Evolutionary conservation across 2,113 vertebrate genomes (phyloP), one percentile per base, ranked within the genome.

Genomic region (Silurus meridionalis): DNA sequence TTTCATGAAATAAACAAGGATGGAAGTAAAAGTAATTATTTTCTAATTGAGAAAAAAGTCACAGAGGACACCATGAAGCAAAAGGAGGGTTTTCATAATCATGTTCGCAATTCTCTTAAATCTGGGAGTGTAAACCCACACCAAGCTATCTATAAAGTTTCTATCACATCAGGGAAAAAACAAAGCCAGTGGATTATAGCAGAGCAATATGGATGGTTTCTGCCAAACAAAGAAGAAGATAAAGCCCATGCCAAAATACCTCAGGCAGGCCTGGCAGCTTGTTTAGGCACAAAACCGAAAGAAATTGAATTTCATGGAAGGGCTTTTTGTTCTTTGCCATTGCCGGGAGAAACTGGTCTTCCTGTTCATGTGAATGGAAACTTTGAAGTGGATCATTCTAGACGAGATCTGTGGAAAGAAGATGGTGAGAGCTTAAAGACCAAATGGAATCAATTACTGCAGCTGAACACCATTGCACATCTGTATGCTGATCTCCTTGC

Each of bases 361-460:
- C 96, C 96, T 69, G 93, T 97, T 14, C 96, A 97, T 81, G 86
- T 97, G 80, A 96, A 95, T 67, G 96, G 93, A 83, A 96, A 95
- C 92, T 97, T 97, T 93, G 94, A 95, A 55, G 93, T 96, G 25
- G 94, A 96, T 89, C 91, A 88, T 0, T 90, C 95, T 37, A 95
- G 96, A 58, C 92, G 89, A 71, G 83, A 64, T 55, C 88, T 97
- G 60, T 91, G 87, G 93, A 94, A 94, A 75, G 93, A 95, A 82
- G 94, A 95, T 87, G 93, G 77, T 0, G 80, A 89, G 60, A 94
- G 91, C 91, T 11, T 15, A 37, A 94, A 94, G 87, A 85, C 87
- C 37, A 58, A 87, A 60, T 96, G 96, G 96, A 97, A 97, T 84
- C 78, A 80, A 13, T 92, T 84, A 85, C 91, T 97, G 72, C 94